Evolutionary conservation across 2,113 vertebrate genomes (phyloP).

Genomic region (Anguilla rostrata): DNA sequence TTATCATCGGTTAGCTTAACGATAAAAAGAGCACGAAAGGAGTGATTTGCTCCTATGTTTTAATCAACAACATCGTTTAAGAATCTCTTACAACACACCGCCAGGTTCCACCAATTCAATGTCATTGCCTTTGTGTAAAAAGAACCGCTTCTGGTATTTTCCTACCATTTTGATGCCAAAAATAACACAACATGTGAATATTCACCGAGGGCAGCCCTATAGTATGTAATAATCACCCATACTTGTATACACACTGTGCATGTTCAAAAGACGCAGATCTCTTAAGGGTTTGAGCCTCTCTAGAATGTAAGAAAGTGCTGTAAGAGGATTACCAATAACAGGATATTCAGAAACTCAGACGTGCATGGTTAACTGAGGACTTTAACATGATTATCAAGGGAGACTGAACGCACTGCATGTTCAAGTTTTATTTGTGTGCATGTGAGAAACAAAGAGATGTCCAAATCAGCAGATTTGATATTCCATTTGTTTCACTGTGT

Average conservation of each 20-base stretch:
- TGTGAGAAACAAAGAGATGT: no score
- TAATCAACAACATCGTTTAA: not conserved
- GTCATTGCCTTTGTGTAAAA: not conserved
- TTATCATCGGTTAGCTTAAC: not conserved
- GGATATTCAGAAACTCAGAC: slow-evolving; percentile 17
- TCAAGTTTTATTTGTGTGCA: no score
- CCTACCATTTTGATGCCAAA: not conserved
- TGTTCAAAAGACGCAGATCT: not conserved
- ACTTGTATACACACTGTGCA: not conserved
- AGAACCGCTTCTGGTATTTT: not conserved
- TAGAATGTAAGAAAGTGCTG: not conserved
- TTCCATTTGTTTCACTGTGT: no score
- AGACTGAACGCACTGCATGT: not conserved
- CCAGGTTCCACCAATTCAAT: not conserved
- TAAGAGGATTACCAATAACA: slow-evolving; percentile 20
- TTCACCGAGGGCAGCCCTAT: no score
- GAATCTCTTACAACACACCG: not conserved
- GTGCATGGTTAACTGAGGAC: slow-evolving; percentile 4
- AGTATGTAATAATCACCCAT: not conserved
- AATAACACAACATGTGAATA: no score
- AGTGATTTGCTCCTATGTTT: not conserved
- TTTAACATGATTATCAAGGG: slow-evolving; percentile 17
- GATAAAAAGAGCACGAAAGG: not conserved
- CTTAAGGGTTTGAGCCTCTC: not conserved
- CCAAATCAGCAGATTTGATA: no score